Percentiles rank a stretch among this genome's conserved stretches.
phyloP scores from a whole-genome alignment of 2,888 invertebrate species.

The Adelognathus sp. region DNA sequence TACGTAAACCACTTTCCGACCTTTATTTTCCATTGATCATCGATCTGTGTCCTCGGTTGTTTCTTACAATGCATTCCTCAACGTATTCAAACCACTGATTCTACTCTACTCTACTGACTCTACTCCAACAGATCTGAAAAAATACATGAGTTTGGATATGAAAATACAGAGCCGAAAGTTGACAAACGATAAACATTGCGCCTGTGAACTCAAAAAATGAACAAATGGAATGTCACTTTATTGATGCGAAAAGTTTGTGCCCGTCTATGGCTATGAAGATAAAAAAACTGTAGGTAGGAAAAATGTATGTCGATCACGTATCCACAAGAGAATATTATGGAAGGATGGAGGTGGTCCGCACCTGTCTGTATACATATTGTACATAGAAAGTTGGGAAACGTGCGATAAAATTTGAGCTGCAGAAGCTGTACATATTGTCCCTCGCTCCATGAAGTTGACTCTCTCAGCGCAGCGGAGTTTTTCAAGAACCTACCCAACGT shows the following conservation, averaged over 20 bases:
- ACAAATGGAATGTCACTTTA: background rate
- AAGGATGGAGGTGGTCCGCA: background rate
- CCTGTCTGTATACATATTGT: slow-evolving; percentile 2
- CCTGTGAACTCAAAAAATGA: background rate
- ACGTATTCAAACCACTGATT: no score
- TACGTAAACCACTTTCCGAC: no score
- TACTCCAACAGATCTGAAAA: no score
- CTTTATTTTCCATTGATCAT: no score
- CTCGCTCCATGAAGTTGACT: slow-evolving; percentile 9
- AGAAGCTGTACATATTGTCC: slow-evolving; percentile 11
- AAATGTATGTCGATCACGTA: slow-evolving; percentile 37
- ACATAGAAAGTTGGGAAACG: slow-evolving; percentile 8
- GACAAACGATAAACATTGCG: background rate
- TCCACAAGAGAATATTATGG: slow-evolving; percentile 29
- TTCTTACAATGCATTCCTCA: no score
- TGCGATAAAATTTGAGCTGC: slow-evolving; percentile 40
- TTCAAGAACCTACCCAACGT: slow-evolving; percentile 19
- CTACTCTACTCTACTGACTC: no score
- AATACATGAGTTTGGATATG: no score
- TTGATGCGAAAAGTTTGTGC: background rate
- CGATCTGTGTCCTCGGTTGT: no score
- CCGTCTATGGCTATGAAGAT: background rate
- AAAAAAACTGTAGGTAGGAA: background rate
- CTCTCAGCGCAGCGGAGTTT: slow-evolving; percentile 20
- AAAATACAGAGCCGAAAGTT: background rate